Conservation (phyloP, 2,888 invertebrate species). For the Idaea dimidiata region DNA sequence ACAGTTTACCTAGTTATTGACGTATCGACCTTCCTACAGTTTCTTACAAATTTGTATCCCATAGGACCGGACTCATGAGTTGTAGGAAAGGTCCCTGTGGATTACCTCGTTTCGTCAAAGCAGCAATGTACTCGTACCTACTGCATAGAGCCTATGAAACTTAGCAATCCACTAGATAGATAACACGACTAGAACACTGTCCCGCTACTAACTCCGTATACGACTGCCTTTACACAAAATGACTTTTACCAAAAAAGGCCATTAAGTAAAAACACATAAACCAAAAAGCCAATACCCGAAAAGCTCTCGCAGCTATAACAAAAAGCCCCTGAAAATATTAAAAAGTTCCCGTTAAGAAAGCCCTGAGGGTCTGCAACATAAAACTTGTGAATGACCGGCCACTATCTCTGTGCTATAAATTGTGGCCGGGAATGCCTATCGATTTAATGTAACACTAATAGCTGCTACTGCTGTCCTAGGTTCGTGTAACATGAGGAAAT, state of each 20-base stretch:
- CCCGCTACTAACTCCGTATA: background rate
- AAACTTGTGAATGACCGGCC: constrained; percentile 2
- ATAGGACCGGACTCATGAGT: no score
- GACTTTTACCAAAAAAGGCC: background rate
- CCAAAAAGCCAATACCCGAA: constrained; percentile 1
- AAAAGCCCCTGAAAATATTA: background rate
- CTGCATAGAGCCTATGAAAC: no score
- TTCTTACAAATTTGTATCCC: no score
- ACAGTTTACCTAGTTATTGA: no score
- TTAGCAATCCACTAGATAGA: no score
- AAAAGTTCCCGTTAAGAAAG: background rate
- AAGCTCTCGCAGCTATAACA: background rate
- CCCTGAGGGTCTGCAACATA: background rate
- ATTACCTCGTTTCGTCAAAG: no score
- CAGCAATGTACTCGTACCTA: no score
- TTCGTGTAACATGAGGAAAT: background rate
- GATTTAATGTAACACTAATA: background rate
- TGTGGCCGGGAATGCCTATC: background rate
- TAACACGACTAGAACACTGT: no score
- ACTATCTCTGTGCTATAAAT: background rate
- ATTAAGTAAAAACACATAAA: background rate
- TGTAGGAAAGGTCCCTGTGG: no score
- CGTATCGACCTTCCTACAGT: no score
- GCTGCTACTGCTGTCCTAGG: background rate
- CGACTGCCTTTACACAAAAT: background rate